Evolutionary conservation across 2,888 invertebrate genomes (phyloP).

Genomic region (Herminia tarsipennalis): DNA sequence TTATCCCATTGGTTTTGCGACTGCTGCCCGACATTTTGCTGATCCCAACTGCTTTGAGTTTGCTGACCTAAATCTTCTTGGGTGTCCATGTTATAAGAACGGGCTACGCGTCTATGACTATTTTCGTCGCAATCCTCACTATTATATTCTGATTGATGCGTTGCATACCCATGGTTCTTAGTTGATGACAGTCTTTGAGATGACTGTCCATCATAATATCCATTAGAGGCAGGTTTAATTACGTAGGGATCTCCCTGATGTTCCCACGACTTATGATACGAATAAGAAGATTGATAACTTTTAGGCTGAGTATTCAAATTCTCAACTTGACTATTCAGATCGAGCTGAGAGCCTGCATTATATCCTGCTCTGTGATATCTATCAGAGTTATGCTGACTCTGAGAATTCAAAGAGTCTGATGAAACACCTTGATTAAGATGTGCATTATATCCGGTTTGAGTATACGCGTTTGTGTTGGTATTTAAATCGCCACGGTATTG

Average conservation of each 20-base stretch:
- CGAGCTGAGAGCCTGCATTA: constrained; percentile 24
- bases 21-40: constrained; percentile 43
- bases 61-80: constrained; percentile 50
- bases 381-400: too few species aligned
- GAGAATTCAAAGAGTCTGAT: constrained; percentile 33
- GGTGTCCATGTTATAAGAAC: constrained; percentile 56
- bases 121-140: constrained; percentile 62
- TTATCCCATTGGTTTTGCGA: constrained; percentile 45
- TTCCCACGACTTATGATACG: constrained; percentile 83
- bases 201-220: constrained; percentile 47
- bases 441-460: constrained; percentile 40
- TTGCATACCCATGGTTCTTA: constrained; percentile 49
- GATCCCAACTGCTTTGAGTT: constrained; percentile 40
- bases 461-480: constrained; percentile 39
- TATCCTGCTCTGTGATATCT: too few species aligned
- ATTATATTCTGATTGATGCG: constrained; percentile 56
- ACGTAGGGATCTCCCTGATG: constrained; percentile 81
- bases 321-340: constrained; percentile 51
- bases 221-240: constrained; percentile 65
- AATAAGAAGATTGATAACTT: constrained; percentile 79
- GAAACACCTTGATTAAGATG: constrained; percentile 25
- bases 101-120: constrained; percentile 62
- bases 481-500: constrained; percentile 42
- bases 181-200: constrained; percentile 61
- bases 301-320: constrained; percentile 64